A percentile compares a stretch with the other conserved stretches of the same genome.
phyloP scores from a whole-genome alignment of 2,888 invertebrate species.

The Galeruca laticollis region DNA sequence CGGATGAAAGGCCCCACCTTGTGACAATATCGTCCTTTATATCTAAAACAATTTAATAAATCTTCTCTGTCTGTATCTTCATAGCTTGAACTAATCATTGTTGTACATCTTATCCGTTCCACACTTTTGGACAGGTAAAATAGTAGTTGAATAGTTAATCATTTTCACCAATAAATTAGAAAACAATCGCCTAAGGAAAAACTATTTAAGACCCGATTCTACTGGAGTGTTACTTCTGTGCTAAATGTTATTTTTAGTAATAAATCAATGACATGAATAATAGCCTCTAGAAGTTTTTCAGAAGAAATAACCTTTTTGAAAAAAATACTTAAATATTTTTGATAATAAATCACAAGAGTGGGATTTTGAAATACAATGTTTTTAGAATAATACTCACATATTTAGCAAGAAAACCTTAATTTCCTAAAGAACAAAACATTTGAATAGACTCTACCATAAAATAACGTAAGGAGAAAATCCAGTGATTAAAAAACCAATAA shows the following conservation, averaged over 20 bases:
- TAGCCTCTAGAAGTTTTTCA: not conserved
- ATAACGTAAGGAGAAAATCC: not conserved
- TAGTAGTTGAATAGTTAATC: not conserved
- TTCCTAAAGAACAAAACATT: not conserved
- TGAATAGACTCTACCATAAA: not conserved
- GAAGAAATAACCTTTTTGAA: not conserved
- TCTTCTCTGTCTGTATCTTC: not conserved
- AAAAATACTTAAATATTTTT: conserved; percentile 3
- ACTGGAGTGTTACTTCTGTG: not conserved
- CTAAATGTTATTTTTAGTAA: not conserved
- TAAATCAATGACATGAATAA: not conserved
- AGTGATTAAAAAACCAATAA: not conserved
- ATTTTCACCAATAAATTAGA: not conserved
- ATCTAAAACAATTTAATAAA: conserved; percentile 6
- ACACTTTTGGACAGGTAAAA: conserved; percentile 1
- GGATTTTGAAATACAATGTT: not conserved
- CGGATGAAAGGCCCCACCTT: not conserved
- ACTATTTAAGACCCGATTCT: not conserved
- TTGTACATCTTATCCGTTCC: not conserved
- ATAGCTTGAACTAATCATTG: not conserved
- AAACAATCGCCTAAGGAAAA: not conserved
- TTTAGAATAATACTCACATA: not conserved
- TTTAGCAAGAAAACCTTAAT: not conserved
- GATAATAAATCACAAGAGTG: not conserved
- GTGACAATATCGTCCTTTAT: conserved; percentile 1